Evolutionary conservation across 2,888 invertebrate species (phyloP).

Genomic region (Acanthosepion lycidas): DNA sequence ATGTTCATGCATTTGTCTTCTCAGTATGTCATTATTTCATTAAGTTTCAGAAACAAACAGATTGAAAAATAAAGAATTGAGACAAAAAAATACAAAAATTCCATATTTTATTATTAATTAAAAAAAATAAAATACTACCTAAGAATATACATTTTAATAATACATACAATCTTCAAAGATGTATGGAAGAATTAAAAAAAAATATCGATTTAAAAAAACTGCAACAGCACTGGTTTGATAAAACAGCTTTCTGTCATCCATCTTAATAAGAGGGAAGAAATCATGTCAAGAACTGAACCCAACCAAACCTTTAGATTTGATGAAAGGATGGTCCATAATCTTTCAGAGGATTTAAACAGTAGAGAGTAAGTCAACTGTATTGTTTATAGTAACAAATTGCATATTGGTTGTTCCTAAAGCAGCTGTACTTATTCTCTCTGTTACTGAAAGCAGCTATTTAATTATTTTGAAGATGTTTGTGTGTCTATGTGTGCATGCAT

Average conservation of each 20-base stretch:
- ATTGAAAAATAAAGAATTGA: background rate
- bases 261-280: background rate
- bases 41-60: background rate
- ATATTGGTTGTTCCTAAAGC: background rate
- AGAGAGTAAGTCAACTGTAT: background rate
- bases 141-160: background rate
- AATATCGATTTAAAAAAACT: background rate
- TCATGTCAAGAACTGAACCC: too few species aligned
- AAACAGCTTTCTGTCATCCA: background rate
- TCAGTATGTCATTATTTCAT: background rate
- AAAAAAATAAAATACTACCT: constrained; percentile 25
- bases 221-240: background rate
- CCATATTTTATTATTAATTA: background rate
- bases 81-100: constrained; percentile 3
- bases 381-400: background rate
- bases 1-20: too few species aligned
- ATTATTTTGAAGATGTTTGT: background rate
- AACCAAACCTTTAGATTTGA: background rate
- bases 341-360: background rate
- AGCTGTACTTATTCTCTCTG: background rate
- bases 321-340: background rate
- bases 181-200: background rate
- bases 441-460: background rate
- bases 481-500: background rate
- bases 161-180: background rate